Conservation (phyloP, 2,113 vertebrate species). For the Passer domesticus region DNA sequence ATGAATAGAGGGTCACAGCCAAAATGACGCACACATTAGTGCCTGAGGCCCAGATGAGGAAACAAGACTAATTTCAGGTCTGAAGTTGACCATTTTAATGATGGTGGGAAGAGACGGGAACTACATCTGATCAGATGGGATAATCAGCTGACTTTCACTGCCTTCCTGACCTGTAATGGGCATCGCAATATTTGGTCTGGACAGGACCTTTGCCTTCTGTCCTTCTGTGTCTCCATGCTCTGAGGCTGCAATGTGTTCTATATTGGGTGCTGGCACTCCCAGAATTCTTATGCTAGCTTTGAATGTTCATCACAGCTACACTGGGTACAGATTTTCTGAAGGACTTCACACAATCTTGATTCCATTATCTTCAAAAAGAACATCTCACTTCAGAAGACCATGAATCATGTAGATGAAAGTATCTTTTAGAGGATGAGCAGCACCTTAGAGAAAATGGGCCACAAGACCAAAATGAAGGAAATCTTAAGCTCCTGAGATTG, state of each 20-base stretch:
- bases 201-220: neutral
- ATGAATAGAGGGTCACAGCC: neutral
- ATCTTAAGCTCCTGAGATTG: neutral
- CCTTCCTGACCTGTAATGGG: neutral
- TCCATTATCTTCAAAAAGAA: neutral
- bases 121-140: neutral
- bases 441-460: neutral
- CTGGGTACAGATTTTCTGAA: neutral
- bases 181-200: neutral
- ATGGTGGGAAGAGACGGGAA: neutral
- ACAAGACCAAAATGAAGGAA: neutral
- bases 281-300: neutral
- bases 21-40: neutral
- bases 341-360: neutral
- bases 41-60: neutral
- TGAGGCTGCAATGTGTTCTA: neutral
- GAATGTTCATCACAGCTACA: neutral
- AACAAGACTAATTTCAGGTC: neutral
- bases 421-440: neutral
- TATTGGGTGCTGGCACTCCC: neutral
- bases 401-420: neutral
- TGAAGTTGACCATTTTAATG: neutral
- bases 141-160: neutral
- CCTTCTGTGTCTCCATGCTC: neutral
- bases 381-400: accelerated